These are phyloP conservation scores for Lasioglossum figueresi DNA, from an alignment of 2,888 invertebrate species.

Conservation along the genomic window DNA sequence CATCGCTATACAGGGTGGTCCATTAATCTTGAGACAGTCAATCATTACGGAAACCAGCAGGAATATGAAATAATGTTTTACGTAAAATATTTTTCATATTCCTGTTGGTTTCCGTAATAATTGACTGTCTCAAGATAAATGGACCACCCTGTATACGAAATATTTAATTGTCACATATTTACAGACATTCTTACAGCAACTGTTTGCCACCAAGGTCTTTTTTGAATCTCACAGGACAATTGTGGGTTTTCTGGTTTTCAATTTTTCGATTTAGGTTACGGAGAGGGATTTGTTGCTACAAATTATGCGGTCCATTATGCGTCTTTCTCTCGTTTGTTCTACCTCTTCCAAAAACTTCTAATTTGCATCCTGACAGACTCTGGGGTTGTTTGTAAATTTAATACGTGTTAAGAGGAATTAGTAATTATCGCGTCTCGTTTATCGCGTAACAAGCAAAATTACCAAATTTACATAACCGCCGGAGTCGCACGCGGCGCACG, in stretches of 20 bases:
- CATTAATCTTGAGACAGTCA: too few species aligned
- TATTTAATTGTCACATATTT: too few species aligned
- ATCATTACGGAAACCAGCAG: too few species aligned
- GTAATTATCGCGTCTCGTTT: constrained; percentile 27
- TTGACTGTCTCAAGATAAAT: too few species aligned
- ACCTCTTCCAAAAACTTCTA: not conserved
- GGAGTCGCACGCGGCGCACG: constrained; percentile 5
- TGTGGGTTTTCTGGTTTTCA: not conserved
- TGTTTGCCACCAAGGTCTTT: too few species aligned
- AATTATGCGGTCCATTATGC: not conserved
- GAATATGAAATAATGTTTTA: too few species aligned
- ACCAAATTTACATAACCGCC: constrained; percentile 29
- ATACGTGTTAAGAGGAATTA: not conserved
- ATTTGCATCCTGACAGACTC: not conserved
- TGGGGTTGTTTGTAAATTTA: constrained; percentile 2
- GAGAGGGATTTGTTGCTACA: not conserved
- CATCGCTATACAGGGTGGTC: too few species aligned
- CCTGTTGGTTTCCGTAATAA: too few species aligned
- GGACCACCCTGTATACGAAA: too few species aligned
- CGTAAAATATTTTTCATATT: too few species aligned
- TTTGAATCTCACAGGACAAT: not conserved
- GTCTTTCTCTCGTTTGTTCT: not conserved
- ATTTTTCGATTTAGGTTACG: too few species aligned
- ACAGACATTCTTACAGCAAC: too few species aligned
- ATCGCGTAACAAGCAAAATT: constrained; percentile 20